Evolutionary conservation across 2,113 vertebrate genomes (phyloP), one percentile per base, ranked within the genome.

Genomic region (Odontesthes bonariensis): DNA sequence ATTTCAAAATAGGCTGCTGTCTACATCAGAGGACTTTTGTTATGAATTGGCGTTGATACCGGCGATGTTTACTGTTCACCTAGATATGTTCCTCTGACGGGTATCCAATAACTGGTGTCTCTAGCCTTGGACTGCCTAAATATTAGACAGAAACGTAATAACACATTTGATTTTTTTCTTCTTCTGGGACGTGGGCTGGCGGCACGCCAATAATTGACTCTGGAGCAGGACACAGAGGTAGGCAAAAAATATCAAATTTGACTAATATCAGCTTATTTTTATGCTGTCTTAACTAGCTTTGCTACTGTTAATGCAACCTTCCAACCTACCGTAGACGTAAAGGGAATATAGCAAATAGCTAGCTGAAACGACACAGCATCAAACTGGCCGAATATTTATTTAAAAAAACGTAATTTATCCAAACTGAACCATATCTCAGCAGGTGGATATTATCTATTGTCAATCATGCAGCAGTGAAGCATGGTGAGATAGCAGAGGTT

Each of bases 201-300:
- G 81, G 56, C 69, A 40, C 84, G 88, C 89, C 88, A 87, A 82
- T 32, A 65, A 31, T 79, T 78, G 47, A 93, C 88, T 89, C 91
- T 93, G 92, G 92, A 93, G 92, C 92, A 87, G 88, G 89, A 92
- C 74, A 86, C 91, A 81, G 91, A 93, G 91, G 92, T 93, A 81
- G 20, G 91, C 46, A 31, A 40, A 51, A 8, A 33, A 27, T 6
- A 38, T 49, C 8, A 44, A 12, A 32, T 49, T 11, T 7, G 1
- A 8, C 5, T 19, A 6, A 56, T 53, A 19, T 1, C 5, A 0
- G 55, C 38, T 52, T 61, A 17, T 75, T 35, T 62, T 20, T 6
- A 16, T 69, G 16, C 20, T 54, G 57, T 56, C 49, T 46, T 20
- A 14, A 67, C 73, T 73, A 12, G 53, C 35, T 71, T 35, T 44